Base-by-base conservation (phyloP, 2,888 invertebrate genomes). In the Azorinus chamasolen region DNA sequence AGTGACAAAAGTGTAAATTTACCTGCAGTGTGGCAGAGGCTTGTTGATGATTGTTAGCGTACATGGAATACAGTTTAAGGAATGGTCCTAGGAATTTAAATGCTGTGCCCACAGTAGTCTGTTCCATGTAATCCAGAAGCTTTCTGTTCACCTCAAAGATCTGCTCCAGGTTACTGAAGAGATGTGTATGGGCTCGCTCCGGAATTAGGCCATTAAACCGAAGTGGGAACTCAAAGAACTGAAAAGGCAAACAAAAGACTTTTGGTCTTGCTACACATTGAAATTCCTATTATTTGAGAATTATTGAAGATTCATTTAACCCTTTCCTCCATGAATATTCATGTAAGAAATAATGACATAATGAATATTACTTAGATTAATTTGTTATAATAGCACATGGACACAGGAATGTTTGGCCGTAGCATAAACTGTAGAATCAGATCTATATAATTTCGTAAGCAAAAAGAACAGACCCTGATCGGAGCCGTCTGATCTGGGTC, bases 21-120 rank as follows among this genome's bases (percentile, higher is more conserved):
- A 95, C 95, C 94, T 95, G 95, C 37, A 96, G 89, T 45, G 95
- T 92, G 45, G 94, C 93, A 57, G 96, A 91, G 0, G 95, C 95
- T 73, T 95, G 94, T 80, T 95, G 95, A 89, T 96, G 96, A 86
- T 95, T 96, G 75, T 95, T 96, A 0, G 96, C 96, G 91, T 96
- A 96, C 0, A 95, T 95, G 0, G 96, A 96, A 89, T 96, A 96
- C 20, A 96, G 91, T 92, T 96, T 96, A 62, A 96, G 95, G 90
- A 95, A 96, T 3, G 96, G 96, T 0, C 96, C 96, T 75, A 96
- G 94, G 88, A 95, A 95, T 0, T 95, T 94, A 91, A 96, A 96
- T 0, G 96, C 95, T 58, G 93, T 92, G 0, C 95, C 95, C 8
- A 96, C 94, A 90, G 95, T 95, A 37, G 95, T 94, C 39, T 89